These are phyloP conservation scores for Volucella bombylans DNA, from an alignment of 2,888 invertebrate species.

Conservation along the genomic window DNA sequence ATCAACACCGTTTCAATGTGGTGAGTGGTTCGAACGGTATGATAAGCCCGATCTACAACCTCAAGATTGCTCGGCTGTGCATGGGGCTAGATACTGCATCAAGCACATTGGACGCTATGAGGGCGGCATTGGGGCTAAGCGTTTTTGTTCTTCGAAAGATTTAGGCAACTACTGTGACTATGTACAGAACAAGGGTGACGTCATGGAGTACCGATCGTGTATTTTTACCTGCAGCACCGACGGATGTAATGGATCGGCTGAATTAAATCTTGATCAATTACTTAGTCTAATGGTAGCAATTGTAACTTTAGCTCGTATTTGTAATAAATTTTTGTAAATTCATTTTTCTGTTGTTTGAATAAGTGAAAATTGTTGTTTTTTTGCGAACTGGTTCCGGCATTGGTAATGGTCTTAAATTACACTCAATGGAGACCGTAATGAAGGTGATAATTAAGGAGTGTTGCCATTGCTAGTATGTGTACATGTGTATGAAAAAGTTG, in stretches of 20 bases:
- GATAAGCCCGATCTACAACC: slow-evolving; percentile 86
- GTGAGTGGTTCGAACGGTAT: slow-evolving; percentile 88
- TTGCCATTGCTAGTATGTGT: no score
- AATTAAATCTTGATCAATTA: slow-evolving; percentile 32
- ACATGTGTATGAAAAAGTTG: no score
- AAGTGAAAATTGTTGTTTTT: slow-evolving; percentile 29
- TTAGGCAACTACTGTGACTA: slow-evolving; percentile 95
- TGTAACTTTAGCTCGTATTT: slow-evolving; percentile 43
- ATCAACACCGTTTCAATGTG: slow-evolving; percentile 90
- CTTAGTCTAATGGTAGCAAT: slow-evolving; percentile 40
- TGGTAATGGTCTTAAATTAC: no score
- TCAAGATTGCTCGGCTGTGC: slow-evolving; percentile 89
- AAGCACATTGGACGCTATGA: slow-evolving; percentile 96
- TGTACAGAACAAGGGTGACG: slow-evolving; percentile 92
- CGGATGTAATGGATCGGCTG: slow-evolving; percentile 87
- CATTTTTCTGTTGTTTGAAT: slow-evolving; percentile 16
- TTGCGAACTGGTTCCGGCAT: background rate
- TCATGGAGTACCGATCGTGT: slow-evolving; percentile 92
- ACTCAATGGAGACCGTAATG: no score
- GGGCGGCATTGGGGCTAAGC: slow-evolving; percentile 94
- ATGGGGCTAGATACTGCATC: slow-evolving; percentile 93
- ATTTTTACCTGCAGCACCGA: slow-evolving; percentile 92
- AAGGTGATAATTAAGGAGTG: no score
- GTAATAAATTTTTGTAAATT: slow-evolving; percentile 33
- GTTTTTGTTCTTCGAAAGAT: slow-evolving; percentile 93